Percentiles rank a stretch among this genome's conserved stretches.
phyloP scores from a whole-genome alignment of 2,888 invertebrate genomes.

The Nomada flava region DNA sequence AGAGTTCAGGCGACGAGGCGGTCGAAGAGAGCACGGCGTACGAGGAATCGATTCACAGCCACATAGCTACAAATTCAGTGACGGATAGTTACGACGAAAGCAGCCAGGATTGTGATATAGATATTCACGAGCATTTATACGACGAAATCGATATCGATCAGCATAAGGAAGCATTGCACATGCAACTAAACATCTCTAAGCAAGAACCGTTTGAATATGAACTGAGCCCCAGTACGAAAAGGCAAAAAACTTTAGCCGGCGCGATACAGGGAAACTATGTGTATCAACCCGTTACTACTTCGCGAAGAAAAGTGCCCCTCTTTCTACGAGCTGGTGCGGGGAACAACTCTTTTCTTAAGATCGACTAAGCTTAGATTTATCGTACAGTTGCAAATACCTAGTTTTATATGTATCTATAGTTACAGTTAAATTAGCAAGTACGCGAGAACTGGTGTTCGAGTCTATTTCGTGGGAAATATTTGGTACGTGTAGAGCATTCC shows the following conservation, averaged over 20 bases:
- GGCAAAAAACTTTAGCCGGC: constrained; percentile 79
- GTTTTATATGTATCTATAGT: constrained; percentile 37
- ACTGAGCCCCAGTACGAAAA: constrained; percentile 77
- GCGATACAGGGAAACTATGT: constrained; percentile 81
- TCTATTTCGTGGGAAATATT: constrained; percentile 28
- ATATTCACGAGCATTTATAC: constrained; percentile 89
- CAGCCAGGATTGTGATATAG: constrained; percentile 82
- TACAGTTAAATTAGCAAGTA: not conserved
- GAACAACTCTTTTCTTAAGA: constrained; percentile 78
- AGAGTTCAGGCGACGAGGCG: constrained; percentile 87
- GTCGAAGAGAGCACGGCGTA: constrained; percentile 81
- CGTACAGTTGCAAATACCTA: constrained; percentile 35
- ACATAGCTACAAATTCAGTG: constrained; percentile 84
- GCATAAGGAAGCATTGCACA: constrained; percentile 87
- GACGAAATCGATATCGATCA: constrained; percentile 89
- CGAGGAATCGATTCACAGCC: constrained; percentile 82
- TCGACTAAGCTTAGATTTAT: constrained; percentile 71
- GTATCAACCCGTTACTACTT: constrained; percentile 80
- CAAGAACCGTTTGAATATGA: constrained; percentile 77
- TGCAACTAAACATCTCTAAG: constrained; percentile 84
- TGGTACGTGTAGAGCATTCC: constrained; percentile 25
- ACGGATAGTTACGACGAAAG: constrained; percentile 83
- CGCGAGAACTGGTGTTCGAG: not conserved
- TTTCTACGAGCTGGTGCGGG: constrained; percentile 76
- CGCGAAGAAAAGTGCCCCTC: constrained; percentile 81